Evolutionary conservation across 2,113 vertebrate species (phyloP), one percentile per base, ranked within the genome.

Genomic region (Pygoscelis antarcticus): DNA sequence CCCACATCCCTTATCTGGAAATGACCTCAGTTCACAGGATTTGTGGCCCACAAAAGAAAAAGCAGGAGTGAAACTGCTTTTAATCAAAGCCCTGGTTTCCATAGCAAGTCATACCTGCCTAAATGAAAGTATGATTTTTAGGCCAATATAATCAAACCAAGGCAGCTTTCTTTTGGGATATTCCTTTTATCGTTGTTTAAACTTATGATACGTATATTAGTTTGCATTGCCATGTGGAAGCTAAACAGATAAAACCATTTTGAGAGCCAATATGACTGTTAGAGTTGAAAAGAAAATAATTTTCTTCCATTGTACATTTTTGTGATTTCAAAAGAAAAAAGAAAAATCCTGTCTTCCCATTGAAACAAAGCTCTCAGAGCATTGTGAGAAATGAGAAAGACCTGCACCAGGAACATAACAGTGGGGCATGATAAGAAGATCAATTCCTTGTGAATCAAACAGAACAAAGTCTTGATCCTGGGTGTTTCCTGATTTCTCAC

Each of bases 1-100:
- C 89, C 68, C 62, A 87, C 34, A 70, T 34, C 54, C 77, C 75
- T 94, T 88, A 87, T 77, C 94, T 96, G 89, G 78, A 94, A 94
- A 91, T 90, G 0, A 86, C 87, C 83, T 89, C 87, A 89, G 61
- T 91, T 76, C 75, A 74, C 49, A 54, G 61, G 54, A 79, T 95
- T 92, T 85, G 81, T 87, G 71, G n/a, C 62, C 40, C 57, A 58
- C 40, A 34, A 22, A 91, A 92, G 42, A 89, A 76, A 85, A 94
- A 13, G 32, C 13, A 72, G 42, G 66, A 70, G 18, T 58, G 19
- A 83, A 94, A 89, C 51, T n/a, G 34, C 1, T 92, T 94, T 93
- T 46, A 58, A 42, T 65, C 46, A 85, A 80, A 87, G n/a, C 13
- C 22, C 16, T 76, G 30, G 40, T 92, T 89, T 87, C 65, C 52